A percentile compares a stretch with the other conserved stretches of the same genome.
These are phyloP conservation scores for Notiomystis cincta DNA, from an alignment of 2,113 vertebrate genomes.

Conservation along the genomic window DNA sequence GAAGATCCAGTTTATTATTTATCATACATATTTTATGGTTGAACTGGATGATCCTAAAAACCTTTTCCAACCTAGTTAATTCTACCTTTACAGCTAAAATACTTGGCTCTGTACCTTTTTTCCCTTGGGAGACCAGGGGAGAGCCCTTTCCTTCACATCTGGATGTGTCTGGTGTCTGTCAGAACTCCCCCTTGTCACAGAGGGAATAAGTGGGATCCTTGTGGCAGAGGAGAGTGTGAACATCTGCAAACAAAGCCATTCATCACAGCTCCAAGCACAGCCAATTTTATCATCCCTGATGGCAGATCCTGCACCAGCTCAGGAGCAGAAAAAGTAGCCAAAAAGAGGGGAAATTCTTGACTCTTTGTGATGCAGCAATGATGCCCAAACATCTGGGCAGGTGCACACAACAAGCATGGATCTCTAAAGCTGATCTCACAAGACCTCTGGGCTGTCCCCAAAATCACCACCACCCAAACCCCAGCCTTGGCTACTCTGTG, in stretches of 20 bases:
- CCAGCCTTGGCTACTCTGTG: not conserved
- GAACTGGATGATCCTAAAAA: not conserved
- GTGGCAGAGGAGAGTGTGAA: not conserved
- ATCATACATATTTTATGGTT: not conserved
- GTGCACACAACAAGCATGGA: not conserved
- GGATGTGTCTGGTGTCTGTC: not conserved
- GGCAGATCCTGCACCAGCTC: not conserved
- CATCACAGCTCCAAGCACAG: not conserved
- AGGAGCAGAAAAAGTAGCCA: not conserved
- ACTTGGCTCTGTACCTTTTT: not conserved
- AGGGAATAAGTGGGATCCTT: not conserved
- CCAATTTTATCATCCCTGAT: not conserved
- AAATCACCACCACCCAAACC: not conserved
- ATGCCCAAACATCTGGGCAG: not conserved
- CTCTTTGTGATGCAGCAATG: not conserved
- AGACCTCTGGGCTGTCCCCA: not conserved
- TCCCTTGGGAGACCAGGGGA: not conserved
- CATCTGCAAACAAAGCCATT: not conserved
- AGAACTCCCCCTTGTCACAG: not conserved
- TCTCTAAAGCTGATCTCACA: not conserved
- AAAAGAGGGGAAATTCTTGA: conserved; percentile 17
- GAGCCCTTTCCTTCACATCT: not conserved
- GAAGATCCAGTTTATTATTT: not conserved
- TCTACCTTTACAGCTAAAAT: not conserved
- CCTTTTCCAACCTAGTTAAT: not conserved